Evolutionary conservation across 2,888 invertebrate genomes (phyloP).

Genomic region (Erynnis tages): DNA sequence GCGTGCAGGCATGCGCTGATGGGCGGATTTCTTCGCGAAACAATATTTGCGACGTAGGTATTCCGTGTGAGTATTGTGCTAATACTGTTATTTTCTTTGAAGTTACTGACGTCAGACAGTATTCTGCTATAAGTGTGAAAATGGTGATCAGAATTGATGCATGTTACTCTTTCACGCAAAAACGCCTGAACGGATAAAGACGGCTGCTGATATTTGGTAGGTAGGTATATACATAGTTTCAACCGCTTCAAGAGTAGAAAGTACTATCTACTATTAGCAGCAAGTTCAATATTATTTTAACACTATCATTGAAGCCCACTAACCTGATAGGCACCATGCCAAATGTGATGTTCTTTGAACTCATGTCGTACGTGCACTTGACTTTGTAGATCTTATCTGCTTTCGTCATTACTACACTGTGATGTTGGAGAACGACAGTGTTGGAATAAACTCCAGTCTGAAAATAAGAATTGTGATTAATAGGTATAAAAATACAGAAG

Average conservation of each 20-base stretch:
- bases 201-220: too few relatives aligned
- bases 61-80: too few relatives aligned
- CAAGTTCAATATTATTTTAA: too few relatives aligned
- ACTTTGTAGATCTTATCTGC: conserved; percentile 98
- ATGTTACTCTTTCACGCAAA: too few relatives aligned
- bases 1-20: conserved; percentile 37
- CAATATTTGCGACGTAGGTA: conserved; percentile 4
- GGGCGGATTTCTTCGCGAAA: neutral
- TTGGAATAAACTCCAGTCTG: conserved; percentile 96
- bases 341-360: conserved; percentile 97
- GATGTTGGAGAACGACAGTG: conserved; percentile 96
- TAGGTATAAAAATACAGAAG: neutral
- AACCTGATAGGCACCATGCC: conserved; percentile 98
- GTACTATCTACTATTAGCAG: too few relatives aligned
- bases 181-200: too few relatives aligned
- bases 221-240: too few relatives aligned
- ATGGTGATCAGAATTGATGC: too few relatives aligned
- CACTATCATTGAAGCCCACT: conserved; percentile 39
- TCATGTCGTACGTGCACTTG: conserved; percentile 97
- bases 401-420: conserved; percentile 97
- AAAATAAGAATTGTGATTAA: conserved; percentile 41
- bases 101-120: conserved; percentile 8
- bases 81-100: conserved; percentile 8
- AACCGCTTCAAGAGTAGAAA: too few relatives aligned
- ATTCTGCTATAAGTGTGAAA: neutral